Evolutionary conservation across 2,888 invertebrate species (phyloP).

Genomic region (Heteromyza rotundicornis): DNA sequence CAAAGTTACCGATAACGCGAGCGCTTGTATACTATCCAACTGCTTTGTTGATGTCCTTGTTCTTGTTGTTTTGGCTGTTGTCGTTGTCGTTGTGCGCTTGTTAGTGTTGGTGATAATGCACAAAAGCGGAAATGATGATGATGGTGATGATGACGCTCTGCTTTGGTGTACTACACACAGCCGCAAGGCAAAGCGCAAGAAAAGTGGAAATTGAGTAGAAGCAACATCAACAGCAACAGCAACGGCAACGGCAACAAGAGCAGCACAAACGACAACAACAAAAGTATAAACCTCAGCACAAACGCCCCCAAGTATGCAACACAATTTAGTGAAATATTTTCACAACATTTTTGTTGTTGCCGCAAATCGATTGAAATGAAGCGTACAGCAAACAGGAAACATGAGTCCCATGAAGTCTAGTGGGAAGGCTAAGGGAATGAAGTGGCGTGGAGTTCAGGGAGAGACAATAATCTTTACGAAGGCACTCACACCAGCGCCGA

Average conservation of each 20-base stretch:
- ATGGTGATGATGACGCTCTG: slow-evolving; percentile 12
- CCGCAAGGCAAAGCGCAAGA: background rate
- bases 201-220: background rate
- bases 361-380: slow-evolving; percentile 19
- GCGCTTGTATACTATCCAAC: slow-evolving; percentile 6
- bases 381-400: slow-evolving; percentile 5
- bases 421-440: too few relatives aligned
- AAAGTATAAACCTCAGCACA: slow-evolving; percentile 15
- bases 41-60: background rate
- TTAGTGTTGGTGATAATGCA: slow-evolving; percentile 1
- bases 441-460: too few relatives aligned
- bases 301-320: slow-evolving; percentile 28
- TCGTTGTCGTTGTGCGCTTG: background rate
- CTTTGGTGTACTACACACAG: slow-evolving; percentile 14
- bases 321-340: slow-evolving; percentile 27
- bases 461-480: background rate
- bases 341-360: slow-evolving; percentile 18
- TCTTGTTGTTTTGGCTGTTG: too few relatives aligned
- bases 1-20: slow-evolving; percentile 24
- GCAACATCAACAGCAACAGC: background rate
- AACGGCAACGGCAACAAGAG: background rate
- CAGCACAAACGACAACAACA: background rate
- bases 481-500: background rate
- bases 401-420: background rate
- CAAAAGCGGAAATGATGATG: background rate